Evolutionary conservation across 2,888 invertebrate species (phyloP).

Genomic region (Cinara cedri): DNA sequence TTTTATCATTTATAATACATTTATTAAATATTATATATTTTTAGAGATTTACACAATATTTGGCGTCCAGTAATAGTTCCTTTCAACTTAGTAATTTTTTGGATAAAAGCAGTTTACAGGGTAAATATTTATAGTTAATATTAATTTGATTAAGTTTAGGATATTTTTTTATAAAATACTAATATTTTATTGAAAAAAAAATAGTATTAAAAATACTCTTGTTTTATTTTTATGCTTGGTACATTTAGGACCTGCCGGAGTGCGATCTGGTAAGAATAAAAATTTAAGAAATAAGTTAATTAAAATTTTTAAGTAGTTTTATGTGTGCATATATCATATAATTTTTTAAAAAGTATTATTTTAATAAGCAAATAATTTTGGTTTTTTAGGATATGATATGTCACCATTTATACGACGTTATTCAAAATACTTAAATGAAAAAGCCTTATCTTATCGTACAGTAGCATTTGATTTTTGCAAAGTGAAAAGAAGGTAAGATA

Average conservation of each 20-base stretch:
- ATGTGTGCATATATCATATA: constrained; percentile 22
- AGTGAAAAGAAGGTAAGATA: constrained; percentile 91
- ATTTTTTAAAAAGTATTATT: constrained; percentile 39
- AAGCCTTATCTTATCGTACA: constrained; percentile 96
- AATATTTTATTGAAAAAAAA: constrained; percentile 9
- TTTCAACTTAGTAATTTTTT: constrained; percentile 97
- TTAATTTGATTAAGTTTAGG: neutral
- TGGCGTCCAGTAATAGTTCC: constrained; percentile 99
- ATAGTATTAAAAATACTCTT: constrained; percentile 45
- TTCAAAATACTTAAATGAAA: constrained; percentile 99
- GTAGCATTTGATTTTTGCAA: constrained; percentile 99
- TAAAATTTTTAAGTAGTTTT: neutral
- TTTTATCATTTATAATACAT: neutral
- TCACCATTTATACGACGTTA: constrained; percentile 98
- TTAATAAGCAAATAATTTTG: constrained; percentile 35
- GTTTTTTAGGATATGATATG: constrained; percentile 92
- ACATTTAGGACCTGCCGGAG: constrained; percentile 53
- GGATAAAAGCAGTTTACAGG: constrained; percentile 97
- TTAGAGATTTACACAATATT: constrained; percentile 98
- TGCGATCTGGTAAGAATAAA: constrained; percentile 48
- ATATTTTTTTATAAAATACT: constrained; percentile 2
- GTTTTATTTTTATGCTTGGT: constrained; percentile 57
- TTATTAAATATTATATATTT: constrained; percentile 62
- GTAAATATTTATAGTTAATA: constrained; percentile 68
- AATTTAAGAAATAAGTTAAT: constrained; percentile 44